Evolutionary conservation across 2,113 vertebrate genomes (phyloP), one percentile per base, ranked within the genome.

Genomic region (Cyprinus carpio): DNA sequence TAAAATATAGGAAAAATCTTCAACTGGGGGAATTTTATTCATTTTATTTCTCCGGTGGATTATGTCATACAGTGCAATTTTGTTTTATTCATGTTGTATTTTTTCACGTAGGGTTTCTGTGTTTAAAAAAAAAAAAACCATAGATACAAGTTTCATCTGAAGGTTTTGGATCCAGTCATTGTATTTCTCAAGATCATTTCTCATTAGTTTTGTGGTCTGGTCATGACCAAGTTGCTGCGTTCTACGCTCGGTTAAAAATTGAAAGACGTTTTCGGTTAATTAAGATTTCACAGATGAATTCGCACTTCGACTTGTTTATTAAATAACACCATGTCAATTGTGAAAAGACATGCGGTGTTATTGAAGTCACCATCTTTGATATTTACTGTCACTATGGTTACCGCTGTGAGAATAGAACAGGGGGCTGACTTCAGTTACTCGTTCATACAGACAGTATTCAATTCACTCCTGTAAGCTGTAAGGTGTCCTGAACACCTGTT

Each of bases 331-430:
- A n/a, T 74, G 71, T 46, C 40, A 74, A 8, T 74, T 74, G 71
- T 25, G 12, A 16, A 43, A 27, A 74, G 40, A n/a, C 23, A 72
- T 72, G 69, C 40, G 6, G 23, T 74, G 71, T 74, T 74, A 15
- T 25, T 12, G 40, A 74, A 74, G 71, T 74, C 23, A 13, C 37
- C 11, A 12, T 74, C 37, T 74, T 46, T 74, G 5, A 74, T 74
- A 74, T 25, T 46, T n/a, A 16, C 40, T 74, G 71, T 74, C 71
- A 74, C 40, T 40, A 74, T 74, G 71, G 40, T 46, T 74, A 74
- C 23, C 71, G 3, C 2, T 6, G 40, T 74, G 37, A 46, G 12
- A 46, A 46, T 25, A 46, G 40, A 74, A 74, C 40, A 71, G 40
- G 18, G 37, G 23, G 23, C n/a, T 74, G 40, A 74, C 71, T 74